Evolutionary conservation across 37 sponge, comb jelly and placozoan species (phyloP).

Genomic region (Cladorhizidae sp.): DNA sequence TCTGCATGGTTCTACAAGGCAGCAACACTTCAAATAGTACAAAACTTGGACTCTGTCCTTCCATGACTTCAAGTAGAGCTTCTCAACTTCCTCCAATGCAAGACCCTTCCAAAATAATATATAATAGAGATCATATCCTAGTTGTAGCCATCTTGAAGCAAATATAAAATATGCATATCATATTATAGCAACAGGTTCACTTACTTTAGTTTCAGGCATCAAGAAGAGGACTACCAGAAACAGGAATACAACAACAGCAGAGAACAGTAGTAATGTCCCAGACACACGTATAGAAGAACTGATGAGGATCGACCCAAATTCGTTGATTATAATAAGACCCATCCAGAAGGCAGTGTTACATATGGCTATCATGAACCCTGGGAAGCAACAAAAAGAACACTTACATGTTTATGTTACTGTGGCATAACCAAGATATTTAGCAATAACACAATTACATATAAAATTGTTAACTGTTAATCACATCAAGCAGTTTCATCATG

Average conservation of each 20-base stretch:
- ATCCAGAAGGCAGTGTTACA: constrained; percentile 73
- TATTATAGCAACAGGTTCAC: background rate
- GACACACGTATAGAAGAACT: constrained; percentile 25
- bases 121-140: no score
- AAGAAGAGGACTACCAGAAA: constrained; percentile 47
- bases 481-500: no score
- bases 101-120: constrained; percentile 26
- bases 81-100: no score
- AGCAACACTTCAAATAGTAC: constrained; percentile 45
- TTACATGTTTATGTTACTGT: no score
- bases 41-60: constrained; percentile 31
- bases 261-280: constrained; percentile 61
- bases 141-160: background rate
- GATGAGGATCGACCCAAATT: constrained; percentile 49
- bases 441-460: no score
- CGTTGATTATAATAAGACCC: constrained; percentile 43
- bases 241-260: background rate
- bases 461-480: no score
- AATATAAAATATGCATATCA: background rate
- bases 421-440: no score
- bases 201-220: constrained; percentile 66
- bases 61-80: constrained; percentile 59
- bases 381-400: no score
- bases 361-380: constrained; percentile 35
- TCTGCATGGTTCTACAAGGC: no score